Evolutionary conservation across 2,113 vertebrate genomes (phyloP), one percentile per base, ranked within the genome.

Genomic region (Regulus satrapa): DNA sequence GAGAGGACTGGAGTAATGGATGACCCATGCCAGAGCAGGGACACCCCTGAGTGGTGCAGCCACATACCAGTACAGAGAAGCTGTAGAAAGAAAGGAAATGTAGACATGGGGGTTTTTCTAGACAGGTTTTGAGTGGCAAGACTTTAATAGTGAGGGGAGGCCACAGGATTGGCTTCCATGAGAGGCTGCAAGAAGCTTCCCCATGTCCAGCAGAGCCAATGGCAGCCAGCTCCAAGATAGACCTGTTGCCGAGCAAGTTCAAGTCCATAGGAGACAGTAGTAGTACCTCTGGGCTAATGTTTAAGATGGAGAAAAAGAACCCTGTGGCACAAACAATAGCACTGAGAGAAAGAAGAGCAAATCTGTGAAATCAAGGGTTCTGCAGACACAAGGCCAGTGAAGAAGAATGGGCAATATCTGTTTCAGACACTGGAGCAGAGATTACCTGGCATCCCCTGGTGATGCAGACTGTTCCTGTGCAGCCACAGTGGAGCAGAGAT

Each of bases 201-300:
- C 14, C 26, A 1, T 34, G 34, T 75, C 32, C 5, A 14, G 71
- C 3, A 69, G 10, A 69, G 5, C 17, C 45, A 71, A 19, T 9
- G 8, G 5, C 49, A 84, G 19, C 10, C 9, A 8, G 12, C 43
- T 59, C 19, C 12, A 43, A n/a, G 31, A 34, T 1, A 5, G 25
- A 25, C 9, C 7, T 1, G 2, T 36, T 0, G 0, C 36, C 46
- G 21, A 18, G 16, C 18, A 56, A 73, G 24, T 16, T 11, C 0
- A 0, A 67, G 41, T 4, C 48, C 29, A 14, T 1, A 12, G 25
- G 21, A 8, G 8, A 19, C 3, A 3, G 8, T 1, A 26, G 16
- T 16, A 31, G 18, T 2, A 8, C 25, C 11, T 73, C 32, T 32
- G 24, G 45, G 19, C 5, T 52, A 17, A 29, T 25, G 23, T 40